Conservation (phyloP, 2,797 vertebrate genomes). For the Clarias fuscus region DNA sequence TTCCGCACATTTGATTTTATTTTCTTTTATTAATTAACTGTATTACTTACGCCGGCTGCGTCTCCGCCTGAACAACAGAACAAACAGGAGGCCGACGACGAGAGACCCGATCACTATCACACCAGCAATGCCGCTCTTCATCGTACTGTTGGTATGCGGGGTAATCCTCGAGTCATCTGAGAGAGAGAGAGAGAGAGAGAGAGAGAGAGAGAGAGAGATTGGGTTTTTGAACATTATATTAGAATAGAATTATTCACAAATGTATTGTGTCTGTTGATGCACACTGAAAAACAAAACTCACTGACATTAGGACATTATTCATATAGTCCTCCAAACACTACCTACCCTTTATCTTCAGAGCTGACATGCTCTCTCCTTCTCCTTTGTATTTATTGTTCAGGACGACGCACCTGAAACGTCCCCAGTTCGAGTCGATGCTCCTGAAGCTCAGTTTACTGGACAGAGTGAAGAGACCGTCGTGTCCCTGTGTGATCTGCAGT, state of each 20-base stretch:
- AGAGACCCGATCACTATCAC: constrained; percentile 4
- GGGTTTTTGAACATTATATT: too few relatives aligned
- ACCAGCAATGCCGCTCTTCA: neutral
- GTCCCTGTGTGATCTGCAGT: rapidly evolving
- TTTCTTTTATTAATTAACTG: neutral
- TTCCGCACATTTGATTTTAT: too few relatives aligned
- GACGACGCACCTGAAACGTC: constrained; percentile 60
- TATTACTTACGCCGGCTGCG: neutral
- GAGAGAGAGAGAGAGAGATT: neutral
- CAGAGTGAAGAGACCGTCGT: constrained; percentile 55
- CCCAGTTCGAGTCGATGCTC: rapidly evolving
- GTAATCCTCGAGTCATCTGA: neutral
- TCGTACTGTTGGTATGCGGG: rapidly evolving
- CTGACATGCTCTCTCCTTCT: constrained; percentile 20
- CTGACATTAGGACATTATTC: neutral
- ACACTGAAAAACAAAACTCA: neutral
- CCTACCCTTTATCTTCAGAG: neutral
- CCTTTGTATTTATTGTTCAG: constrained; percentile 40
- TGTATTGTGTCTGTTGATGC: too few relatives aligned
- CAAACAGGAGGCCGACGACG: constrained; percentile 10
- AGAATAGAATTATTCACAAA: neutral
- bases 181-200: neutral
- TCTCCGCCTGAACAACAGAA: neutral
- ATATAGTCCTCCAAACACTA: neutral
- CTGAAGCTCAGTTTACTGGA: constrained; percentile 57